A percentile compares a stretch with the other conserved stretches of the same genome.
phyloP scores from a whole-genome alignment of 2,797 vertebrate species.

The Gallinago stenura region DNA sequence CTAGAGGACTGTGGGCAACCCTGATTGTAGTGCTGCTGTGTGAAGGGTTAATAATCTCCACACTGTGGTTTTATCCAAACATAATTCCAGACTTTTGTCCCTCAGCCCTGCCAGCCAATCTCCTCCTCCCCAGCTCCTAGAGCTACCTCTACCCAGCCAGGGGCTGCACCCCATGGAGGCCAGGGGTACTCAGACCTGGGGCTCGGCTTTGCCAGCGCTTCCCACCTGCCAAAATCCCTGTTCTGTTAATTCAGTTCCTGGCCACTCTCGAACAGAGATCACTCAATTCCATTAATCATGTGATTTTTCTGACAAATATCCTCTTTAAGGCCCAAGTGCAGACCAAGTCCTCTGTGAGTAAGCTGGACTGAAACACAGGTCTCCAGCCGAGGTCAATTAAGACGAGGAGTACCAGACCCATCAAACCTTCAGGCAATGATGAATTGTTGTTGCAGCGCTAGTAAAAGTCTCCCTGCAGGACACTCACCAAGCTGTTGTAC shows the following conservation, averaged over 20 bases:
- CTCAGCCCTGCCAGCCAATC: background rate
- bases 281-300: conserved; percentile 46
- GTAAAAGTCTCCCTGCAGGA: conserved; percentile 72
- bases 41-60: background rate
- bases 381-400: conserved; percentile 70
- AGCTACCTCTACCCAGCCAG: background rate
- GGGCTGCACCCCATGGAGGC: rapidly evolving
- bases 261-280: background rate
- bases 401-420: conserved; percentile 46
- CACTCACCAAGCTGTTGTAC: conserved; percentile 70
- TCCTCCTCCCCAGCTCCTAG: background rate
- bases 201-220: background rate
- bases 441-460: conserved; percentile 62
- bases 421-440: conserved; percentile 62
- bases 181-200: background rate
- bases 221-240: conserved; percentile 29
- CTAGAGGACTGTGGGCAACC: background rate
- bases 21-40: background rate
- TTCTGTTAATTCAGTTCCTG: conserved; percentile 45
- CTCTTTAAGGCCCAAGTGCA: conserved; percentile 7
- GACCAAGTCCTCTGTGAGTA: conserved; percentile 18
- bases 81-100: background rate
- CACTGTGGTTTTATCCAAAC: rapidly evolving
- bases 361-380: background rate
- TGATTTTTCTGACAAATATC: conserved; percentile 53